Conservation (phyloP, 1,140 invertebrate genomes). For the Cylas formicarius region DNA sequence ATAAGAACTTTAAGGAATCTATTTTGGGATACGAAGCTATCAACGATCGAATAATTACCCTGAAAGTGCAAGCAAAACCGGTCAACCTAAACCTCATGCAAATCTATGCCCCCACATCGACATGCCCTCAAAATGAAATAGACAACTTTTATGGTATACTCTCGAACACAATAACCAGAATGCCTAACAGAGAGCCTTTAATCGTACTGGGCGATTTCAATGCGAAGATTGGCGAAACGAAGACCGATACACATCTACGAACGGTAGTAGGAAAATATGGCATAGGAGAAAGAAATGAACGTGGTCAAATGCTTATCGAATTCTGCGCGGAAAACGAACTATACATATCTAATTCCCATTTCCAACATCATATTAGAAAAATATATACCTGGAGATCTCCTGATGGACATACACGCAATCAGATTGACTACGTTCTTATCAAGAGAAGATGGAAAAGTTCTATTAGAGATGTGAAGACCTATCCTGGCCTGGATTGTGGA, state of each 20-base stretch:
- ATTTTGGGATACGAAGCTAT: too few relatives aligned
- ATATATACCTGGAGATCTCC: too few relatives aligned
- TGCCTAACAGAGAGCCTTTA: slow-evolving; percentile 10
- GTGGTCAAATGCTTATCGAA: slow-evolving; percentile 14
- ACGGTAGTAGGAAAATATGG: slow-evolving; percentile 12
- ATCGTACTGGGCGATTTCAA: slow-evolving; percentile 19
- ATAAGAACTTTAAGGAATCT: too few relatives aligned
- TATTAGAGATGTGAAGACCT: too few relatives aligned
- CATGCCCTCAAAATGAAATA: neutral
- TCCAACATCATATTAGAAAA: too few relatives aligned
- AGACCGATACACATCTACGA: slow-evolving; percentile 6
- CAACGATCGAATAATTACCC: too few relatives aligned
- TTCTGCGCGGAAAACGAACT: slow-evolving; percentile 19
- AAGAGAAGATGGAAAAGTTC: too few relatives aligned
- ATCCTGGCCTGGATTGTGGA: too few relatives aligned
- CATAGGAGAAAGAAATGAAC: slow-evolving; percentile 12
- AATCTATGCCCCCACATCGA: slow-evolving; percentile 3
- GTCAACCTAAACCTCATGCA: slow-evolving; percentile 12
- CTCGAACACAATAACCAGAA: neutral
- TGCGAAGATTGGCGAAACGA: slow-evolving; percentile 12
- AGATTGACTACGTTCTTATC: too few relatives aligned
- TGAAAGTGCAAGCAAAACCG: too few relatives aligned
- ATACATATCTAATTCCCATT: too few relatives aligned
- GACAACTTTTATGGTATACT: slow-evolving; percentile 6
- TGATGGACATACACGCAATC: too few relatives aligned